Evolutionary conservation across 2,113 vertebrate genomes (phyloP).

Genomic region (Oceanodroma tethys): DNA sequence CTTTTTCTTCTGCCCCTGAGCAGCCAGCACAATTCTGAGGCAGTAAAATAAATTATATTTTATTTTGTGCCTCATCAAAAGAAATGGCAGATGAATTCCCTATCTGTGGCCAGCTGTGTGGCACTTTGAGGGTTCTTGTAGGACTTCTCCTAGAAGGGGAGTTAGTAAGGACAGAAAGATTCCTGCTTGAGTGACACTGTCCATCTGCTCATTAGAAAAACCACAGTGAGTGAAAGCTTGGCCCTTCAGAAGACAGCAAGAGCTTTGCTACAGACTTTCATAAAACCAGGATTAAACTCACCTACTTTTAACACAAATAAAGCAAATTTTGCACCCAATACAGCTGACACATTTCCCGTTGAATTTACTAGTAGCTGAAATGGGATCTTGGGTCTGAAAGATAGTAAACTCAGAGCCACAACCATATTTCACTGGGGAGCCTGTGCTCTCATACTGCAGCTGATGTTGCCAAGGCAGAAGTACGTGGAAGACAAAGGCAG

Average conservation of each 20-base stretch:
- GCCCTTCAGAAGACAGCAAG: background rate
- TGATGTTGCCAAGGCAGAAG: background rate
- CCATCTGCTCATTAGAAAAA: background rate
- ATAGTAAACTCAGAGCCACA: background rate
- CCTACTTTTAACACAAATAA: background rate
- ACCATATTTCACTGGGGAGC: background rate
- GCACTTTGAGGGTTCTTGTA: background rate
- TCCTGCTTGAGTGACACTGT: background rate
- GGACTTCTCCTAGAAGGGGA: background rate
- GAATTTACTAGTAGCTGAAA: background rate
- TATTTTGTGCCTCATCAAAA: background rate
- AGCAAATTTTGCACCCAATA: background rate
- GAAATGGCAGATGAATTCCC: background rate
- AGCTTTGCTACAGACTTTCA: background rate
- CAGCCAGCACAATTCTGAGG: background rate
- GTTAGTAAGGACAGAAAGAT: background rate
- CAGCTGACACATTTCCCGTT: background rate
- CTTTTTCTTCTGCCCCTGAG: background rate
- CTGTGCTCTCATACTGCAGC: background rate
- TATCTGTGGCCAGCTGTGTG: background rate
- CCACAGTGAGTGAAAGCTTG: rapidly evolving
- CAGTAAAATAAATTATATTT: background rate
- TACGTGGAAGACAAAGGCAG: background rate
- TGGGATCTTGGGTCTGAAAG: background rate
- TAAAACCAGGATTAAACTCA: background rate